Evolutionary conservation across 2,888 invertebrate genomes (phyloP), one percentile per base, ranked within the genome.

Genomic region (Brenthis daphne): DNA sequence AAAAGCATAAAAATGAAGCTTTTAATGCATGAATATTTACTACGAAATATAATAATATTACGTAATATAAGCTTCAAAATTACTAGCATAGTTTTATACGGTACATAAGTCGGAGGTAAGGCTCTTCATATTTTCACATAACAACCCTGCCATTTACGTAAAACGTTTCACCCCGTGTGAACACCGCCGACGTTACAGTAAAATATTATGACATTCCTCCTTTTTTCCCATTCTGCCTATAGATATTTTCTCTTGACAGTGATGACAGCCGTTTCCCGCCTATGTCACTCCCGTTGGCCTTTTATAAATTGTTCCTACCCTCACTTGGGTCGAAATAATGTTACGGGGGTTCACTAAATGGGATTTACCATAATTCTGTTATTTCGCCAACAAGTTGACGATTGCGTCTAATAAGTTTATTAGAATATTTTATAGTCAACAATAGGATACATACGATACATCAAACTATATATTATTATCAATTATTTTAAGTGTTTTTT

Each of bases 201-300:
- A 88, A 89, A 87, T 86, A 89, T 87, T 86, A 86, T 87, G 88
- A 88, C 87, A 79, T 85, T 80, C 84, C 82, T 75, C 83, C 79
- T 84, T 86, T 88, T 86, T 85, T 82, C 74, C 83, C 81, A 75
- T 75, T 80, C 80, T 80, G 79, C 85, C 86, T 82, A 86, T 87
- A 86, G 85, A 87, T 86, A 89, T 86, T 85, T 85, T 78, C 71
- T 80, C 81, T 80, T 85, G 88, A 88, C 87, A 87, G 86, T 82
- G 86, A 85, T 90, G 90, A 90, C 90, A 87, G 88, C 85, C 87
- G 85, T 88, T 87, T 85, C 87, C 89, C 89, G 88, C 89, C 89
- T 85, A 82, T 81, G 86, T 85, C 85, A 85, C 84, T 85, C 87
- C 85, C 82, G 83, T 83, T 76, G 82, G 84, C 84, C 86, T 87